Evolutionary conservation across 2,797 vertebrate genomes (phyloP).

Genomic region (Pseudopleuronectes americanus): DNA sequence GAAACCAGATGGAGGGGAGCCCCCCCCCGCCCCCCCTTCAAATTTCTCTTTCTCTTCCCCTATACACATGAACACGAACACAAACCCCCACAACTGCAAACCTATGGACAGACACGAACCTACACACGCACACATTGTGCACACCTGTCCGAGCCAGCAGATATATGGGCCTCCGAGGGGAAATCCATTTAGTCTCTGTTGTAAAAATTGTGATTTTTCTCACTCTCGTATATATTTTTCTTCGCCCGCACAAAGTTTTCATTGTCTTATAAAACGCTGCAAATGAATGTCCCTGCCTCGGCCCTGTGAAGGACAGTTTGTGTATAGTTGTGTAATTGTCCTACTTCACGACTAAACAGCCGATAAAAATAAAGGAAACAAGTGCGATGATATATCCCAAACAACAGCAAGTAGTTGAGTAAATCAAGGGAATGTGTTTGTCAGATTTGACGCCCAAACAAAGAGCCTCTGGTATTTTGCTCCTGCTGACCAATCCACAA

Average conservation of each 20-base stretch:
- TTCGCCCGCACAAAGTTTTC: conserved; percentile 38
- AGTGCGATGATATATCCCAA: not conserved
- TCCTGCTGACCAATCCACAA: conserved; percentile 43
- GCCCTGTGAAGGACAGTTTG: not conserved
- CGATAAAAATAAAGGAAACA: not conserved
- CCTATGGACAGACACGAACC: conserved; percentile 41
- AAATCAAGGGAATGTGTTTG: not conserved
- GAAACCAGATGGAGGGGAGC: conserved; percentile 82
- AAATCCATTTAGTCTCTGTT: conserved; percentile 69
- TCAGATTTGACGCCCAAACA: conserved; percentile 3
- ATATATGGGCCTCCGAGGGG: conserved; percentile 66
- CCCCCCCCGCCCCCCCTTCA: conserved; percentile 45
- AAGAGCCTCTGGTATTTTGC: conserved; percentile 7
- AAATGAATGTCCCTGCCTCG: conserved; percentile 29
- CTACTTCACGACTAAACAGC: not conserved
- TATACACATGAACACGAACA: conserved; percentile 26
- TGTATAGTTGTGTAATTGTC: not conserved
- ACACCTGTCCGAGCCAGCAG: conserved; percentile 68
- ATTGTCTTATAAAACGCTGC: conserved; percentile 32
- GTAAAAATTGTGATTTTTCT: conserved; percentile 75
- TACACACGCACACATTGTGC: conserved; percentile 30
- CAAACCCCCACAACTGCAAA: conserved; percentile 28
- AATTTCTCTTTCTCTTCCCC: conserved; percentile 42
- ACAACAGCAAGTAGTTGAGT: conserved; percentile 5
- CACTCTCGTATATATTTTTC: conserved; percentile 65